Base-by-base conservation (phyloP, 2,888 invertebrate genomes). In the Ophraella communa region DNA sequence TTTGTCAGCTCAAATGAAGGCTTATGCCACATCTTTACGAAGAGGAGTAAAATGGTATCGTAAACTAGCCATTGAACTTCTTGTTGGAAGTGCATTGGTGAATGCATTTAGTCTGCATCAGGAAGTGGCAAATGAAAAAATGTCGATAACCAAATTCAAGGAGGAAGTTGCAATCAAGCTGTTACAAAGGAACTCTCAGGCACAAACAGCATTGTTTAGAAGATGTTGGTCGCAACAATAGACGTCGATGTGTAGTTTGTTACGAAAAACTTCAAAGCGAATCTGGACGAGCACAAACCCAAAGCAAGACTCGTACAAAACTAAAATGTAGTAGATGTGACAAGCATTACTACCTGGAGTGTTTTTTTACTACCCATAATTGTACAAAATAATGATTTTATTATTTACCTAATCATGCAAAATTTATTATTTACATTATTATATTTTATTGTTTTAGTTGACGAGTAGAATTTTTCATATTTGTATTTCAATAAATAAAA, bases 41-140 rank as follows among this genome's bases (percentile, higher is more conserved):
- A n/a, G n/a, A n/a, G n/a, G n/a, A n/a, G n/a, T n/a, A n/a, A 73
- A 74, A 63, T 78, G 77, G 76, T 75, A 75, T 51, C 54, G 69
- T 35, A 75, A 75, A 62, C 30, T 76, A 27, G 73, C 71, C 21
- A 64, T 76, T 24, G 75, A 78, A 58, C 33, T 72, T 33, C 61
- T 74, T 23, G 18, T 70, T 30, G 72, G 68, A 8, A 59, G 68
- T 17, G 60, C 71, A 10, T 51, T 71, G 44, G 68, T 73, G 60
- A 73, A 74, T 66, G 67, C 71, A 20, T 66, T 49, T 64, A 63
- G 61, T 39, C 49, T 72, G 47, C 49, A 71, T 57, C 63, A 69
- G 57, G 51, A 65, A 57, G 63, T 71, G 8, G 47, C 71, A 21
- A 65, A 65, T 30, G 47, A 70, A 39, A 57, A 65, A 35, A 27